Base-by-base conservation (phyloP, 1,140 invertebrate species). In the Leptinotarsa texana region DNA sequence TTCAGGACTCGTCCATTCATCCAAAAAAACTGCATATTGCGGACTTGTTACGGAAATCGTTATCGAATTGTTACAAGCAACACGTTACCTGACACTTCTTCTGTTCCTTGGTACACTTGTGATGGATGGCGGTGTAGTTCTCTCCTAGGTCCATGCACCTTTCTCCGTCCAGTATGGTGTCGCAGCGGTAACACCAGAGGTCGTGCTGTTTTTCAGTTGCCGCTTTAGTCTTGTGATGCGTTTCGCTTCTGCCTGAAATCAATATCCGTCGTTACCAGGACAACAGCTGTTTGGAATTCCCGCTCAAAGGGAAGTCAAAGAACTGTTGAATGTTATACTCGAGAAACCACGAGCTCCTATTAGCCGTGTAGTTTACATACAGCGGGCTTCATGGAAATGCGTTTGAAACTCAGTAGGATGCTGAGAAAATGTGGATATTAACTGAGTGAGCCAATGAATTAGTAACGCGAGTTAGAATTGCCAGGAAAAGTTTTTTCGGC, bases 141-240 rank as follows among this genome's bases (percentile, higher is more conserved):
- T 47, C 57, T 1, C 85, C 82, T 0, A 91, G 83, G 80, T 93
- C 90, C 8, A 89, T 88, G 78, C 94, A 96, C 63, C 86, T 87
- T 48, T 92, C 90, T 18, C 90, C 91, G 33, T 91, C 88, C 3
- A 91, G 89, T 86, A 94, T 92, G 0, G 93, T 92, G 74, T 93
- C 90, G 82, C 94, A 96, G 67, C 89, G 89, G 84, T 94, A 94
- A 85, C 94, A 96, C 87, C 90, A 93, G 42, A 95, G 84, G 79
- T 94, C 91, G 83, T 93, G 93, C 69, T 89, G 89, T 78, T 90
- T 90, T 83, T 92, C 88, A 13, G 89, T 89, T 17, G 94, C 93
- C 18, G 91, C 92, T 62, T 91, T 90, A 0, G 94, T 95, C 69
- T 91, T 89, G 83, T 94, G 93, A 71, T 83, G 78, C 17, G 78